Evolutionary conservation across 2,888 invertebrate genomes (phyloP).

Genomic region (Idaea aversata): DNA sequence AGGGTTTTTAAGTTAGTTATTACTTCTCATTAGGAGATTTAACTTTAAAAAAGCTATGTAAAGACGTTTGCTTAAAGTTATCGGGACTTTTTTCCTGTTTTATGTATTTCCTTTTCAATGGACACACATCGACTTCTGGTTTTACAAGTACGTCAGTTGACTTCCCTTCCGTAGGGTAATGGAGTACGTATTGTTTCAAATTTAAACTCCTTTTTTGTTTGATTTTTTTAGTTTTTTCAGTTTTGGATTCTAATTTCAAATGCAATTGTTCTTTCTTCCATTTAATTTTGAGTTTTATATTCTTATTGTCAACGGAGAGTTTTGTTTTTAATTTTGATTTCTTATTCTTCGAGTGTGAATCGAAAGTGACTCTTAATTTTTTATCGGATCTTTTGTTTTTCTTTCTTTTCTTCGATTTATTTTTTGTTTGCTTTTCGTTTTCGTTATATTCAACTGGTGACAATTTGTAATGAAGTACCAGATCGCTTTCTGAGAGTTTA

Average conservation of each 20-base stretch:
- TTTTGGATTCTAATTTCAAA: slow-evolving; percentile 41
- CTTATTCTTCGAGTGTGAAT: slow-evolving; percentile 19
- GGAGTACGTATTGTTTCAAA: slow-evolving; percentile 55
- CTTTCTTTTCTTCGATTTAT: slow-evolving; percentile 13
- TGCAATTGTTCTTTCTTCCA: slow-evolving; percentile 44
- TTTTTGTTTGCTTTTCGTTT: slow-evolving; percentile 6
- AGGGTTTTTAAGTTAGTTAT: not conserved
- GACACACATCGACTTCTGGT: slow-evolving; percentile 41
- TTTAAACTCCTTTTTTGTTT: slow-evolving; percentile 19
- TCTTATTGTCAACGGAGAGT: slow-evolving; percentile 37
- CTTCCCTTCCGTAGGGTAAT: slow-evolving; percentile 36
- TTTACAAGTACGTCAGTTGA: slow-evolving; percentile 36
- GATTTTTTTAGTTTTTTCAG: slow-evolving; percentile 22
- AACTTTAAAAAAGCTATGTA: slow-evolving; percentile 56
- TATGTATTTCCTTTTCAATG: slow-evolving; percentile 40
- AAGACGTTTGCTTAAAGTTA: slow-evolving; percentile 57
- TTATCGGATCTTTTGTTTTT: slow-evolving; percentile 14
- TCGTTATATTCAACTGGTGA: not conserved
- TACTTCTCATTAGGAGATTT: slow-evolving; percentile 21
- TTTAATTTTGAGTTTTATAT: slow-evolving; percentile 54
- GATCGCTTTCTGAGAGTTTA: slow-evolving; percentile 11
- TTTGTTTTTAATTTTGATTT: slow-evolving; percentile 29
- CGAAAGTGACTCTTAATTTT: slow-evolving; percentile 17
- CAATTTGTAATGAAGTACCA: slow-evolving; percentile 4
- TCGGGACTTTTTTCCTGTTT: slow-evolving; percentile 49